Evolutionary conservation across 1,140 invertebrate species (phyloP).

Genomic region (Kradibia gibbosae): DNA sequence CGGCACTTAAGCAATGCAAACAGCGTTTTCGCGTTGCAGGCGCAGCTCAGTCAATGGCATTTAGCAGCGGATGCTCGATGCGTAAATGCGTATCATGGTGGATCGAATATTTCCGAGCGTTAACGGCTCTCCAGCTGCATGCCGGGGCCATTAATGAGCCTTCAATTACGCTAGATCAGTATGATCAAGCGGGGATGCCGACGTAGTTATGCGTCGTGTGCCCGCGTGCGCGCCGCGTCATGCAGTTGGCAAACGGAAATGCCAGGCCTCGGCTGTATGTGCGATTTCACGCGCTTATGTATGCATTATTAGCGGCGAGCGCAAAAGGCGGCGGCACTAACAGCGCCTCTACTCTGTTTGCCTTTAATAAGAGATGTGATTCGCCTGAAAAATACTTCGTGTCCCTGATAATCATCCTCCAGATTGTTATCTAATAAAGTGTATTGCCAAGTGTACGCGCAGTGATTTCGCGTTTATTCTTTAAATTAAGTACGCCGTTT

Average conservation of each 20-base stretch:
- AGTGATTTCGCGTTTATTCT: not conserved
- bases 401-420: not conserved
- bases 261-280: not conserved
- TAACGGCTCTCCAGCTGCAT: conserved; percentile 24
- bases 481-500: not conserved
- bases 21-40: not conserved
- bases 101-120: conserved; percentile 40
- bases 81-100: conserved; percentile 33
- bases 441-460: not conserved
- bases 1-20: conserved; percentile 28
- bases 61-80: not conserved
- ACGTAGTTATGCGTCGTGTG: not conserved
- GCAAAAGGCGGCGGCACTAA: not conserved
- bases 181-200: conserved; percentile 37
- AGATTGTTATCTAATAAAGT: not conserved
- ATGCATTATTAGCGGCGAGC: not conserved
- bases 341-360: not conserved
- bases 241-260: conserved; percentile 20
- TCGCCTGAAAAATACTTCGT: not conserved
- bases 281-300: conserved; percentile 11
- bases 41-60: not conserved
- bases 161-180: conserved; percentile 47
- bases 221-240: not conserved
- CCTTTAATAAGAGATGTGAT: conserved; percentile 17
- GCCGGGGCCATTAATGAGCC: conserved; percentile 40